Evolutionary conservation across 2,888 invertebrate species (phyloP).

Genomic region (Pilophorus perplexus): DNA sequence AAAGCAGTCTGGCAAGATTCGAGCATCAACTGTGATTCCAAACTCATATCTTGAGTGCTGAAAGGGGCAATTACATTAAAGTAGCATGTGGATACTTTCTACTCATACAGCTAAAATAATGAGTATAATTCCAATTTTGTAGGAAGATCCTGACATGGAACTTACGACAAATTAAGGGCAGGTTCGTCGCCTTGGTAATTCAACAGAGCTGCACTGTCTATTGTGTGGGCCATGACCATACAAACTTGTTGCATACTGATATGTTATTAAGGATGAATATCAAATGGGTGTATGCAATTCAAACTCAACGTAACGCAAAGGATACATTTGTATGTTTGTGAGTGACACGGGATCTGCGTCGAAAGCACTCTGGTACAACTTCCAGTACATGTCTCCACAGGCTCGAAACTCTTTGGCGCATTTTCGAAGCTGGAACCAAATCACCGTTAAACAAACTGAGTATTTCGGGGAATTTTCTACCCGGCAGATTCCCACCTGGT

Average conservation of each 20-base stretch:
- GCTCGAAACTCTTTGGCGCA: conserved; percentile 69
- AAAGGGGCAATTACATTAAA: conserved; percentile 47
- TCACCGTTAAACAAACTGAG: neutral
- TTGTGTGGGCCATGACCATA: conserved; percentile 69
- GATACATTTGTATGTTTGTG: conserved; percentile 68
- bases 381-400: conserved; percentile 71
- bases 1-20: conserved; percentile 54
- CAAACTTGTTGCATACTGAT: conserved; percentile 73
- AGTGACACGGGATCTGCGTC: conserved; percentile 80
- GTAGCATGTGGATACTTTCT: too few species aligned
- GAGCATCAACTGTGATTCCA: conserved; percentile 55
- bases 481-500: conserved; percentile 61
- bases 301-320: conserved; percentile 45
- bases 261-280: conserved; percentile 26
- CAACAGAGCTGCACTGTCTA: conserved; percentile 67
- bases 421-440: conserved; percentile 62
- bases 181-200: conserved; percentile 50
- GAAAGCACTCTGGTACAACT: conserved; percentile 77
- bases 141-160: neutral
- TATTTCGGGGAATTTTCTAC: conserved; percentile 2
- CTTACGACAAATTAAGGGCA: conserved; percentile 49
- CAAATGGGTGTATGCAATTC: too few species aligned
- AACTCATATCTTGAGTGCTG: conserved; percentile 52
- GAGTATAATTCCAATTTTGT: neutral
- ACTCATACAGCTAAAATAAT: too few species aligned